Evolutionary conservation across 2,888 invertebrate species (phyloP), one percentile per base, ranked within the genome.

Genomic region (Pyrocoelia pectoralis): DNA sequence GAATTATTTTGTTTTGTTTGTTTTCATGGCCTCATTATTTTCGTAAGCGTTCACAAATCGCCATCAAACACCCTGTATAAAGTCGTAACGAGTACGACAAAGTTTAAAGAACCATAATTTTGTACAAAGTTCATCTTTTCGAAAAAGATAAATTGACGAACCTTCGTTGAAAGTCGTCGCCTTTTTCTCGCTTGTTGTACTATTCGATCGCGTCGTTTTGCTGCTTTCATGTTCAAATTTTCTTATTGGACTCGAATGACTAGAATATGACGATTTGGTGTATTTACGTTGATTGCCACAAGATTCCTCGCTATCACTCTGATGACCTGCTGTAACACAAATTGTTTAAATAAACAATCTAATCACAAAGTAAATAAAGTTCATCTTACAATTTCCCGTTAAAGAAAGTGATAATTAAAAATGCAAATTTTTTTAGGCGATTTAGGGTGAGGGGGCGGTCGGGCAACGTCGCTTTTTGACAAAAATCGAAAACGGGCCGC

Each of bases 91-190:
- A n/a, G n/a, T n/a, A n/a, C n/a, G 8, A 24, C 24, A 24, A 24
- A 24, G 24, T 24, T 24, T 24, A 24, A 5, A 5, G 24, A 24
- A 24, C 24, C 8, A 24, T 24, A 24, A 5, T 5, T 24, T 24
- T 24, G 24, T 24, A 8, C 24, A 24, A 24, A 24, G 24, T 24
- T 24, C 8, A 24, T 3, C 24, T n/a, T n/a, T 5, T 5, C 24
- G 24, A 3, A 5, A 5, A 24, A 24, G 24, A 24, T 24, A 24
- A 6, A 24, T 24, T 33, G 48, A 51, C 67, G 72, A 71, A 82
- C 83, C 83, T 79, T 85, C 85, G 77, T 86, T 84, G 76, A 86
- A 85, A 19, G 83, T 83, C n/a, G n/a, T n/a, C 68, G 84, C 82
- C 75, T 85, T 85, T 18, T 81, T 83, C 68, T 84, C 83, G 41